Evolutionary conservation across 2,888 invertebrate genomes (phyloP), one percentile per base, ranked within the genome.

Genomic region (Scaptomyza reducta): DNA sequence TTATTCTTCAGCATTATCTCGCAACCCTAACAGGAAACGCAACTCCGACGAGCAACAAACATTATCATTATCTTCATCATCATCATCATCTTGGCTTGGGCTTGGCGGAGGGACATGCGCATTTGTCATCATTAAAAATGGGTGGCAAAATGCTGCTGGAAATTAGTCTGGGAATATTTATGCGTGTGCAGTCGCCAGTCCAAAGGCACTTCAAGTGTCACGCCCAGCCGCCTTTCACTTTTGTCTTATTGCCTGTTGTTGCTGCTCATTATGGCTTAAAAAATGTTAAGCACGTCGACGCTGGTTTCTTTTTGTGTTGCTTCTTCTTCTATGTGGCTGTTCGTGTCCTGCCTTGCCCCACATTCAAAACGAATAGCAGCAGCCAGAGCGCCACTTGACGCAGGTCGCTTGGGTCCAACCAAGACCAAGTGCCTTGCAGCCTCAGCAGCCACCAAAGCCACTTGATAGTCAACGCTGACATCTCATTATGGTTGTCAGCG

Each of bases 401-500:
- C 70, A 69, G 67, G 70, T 58, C 63, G 63, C 63, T 46, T 46
- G 66, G 66, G 66, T 65, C 80, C 70, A 85, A 47, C 66, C 57
- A 55, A 64, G 63, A 35, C 41, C 68, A 60, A 73, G 63, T 74
- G 57, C 64, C 76, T 51, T 59, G 51, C 56, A 46, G 49, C 47
- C 58, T 70, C 56, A 63, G 56, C 51, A 49, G 49, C 44, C 56
- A 56, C 47, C 61, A 64, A 66, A 79, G 83, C 88, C 88, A 84
- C 83, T 84, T 88, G 83, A 82, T 88, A 86, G 86, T 84, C 83
- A 73, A 50, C 87, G 79, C 72, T 84, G 83, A 84, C 83, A 84
- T 84, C 83, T 84, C 88, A 88, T 84, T 84, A 84, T 86, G 87
- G 83, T 72, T 84, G 83, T 88, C 87, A 77, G 72, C 69, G 79